Evolutionary conservation across 2,113 vertebrate genomes (phyloP), one percentile per base, ranked within the genome.

Genomic region (Spea multiplicata): DNA sequence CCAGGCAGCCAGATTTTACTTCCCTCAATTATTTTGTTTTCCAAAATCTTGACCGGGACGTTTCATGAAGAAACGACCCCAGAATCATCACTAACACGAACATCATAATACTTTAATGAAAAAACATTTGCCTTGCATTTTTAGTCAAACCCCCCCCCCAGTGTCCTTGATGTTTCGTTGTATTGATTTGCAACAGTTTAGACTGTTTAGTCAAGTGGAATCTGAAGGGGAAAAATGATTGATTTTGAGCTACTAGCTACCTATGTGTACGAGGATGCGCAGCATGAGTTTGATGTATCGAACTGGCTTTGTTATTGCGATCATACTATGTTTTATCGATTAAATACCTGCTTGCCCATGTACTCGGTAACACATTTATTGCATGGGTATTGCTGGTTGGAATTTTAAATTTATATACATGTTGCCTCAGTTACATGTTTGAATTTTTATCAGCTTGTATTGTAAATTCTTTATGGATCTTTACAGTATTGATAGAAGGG

Each of bases 161-260:
- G 67, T 80, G 55, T 3, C 5, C 61, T 86, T 83, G n/a, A 55
- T 76, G 70, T 84, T 16, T 78, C 44, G 62, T 85, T 71, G 45
- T 16, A 44, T 46, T 76, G 80, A 79, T 71, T 84, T 82, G 81
- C 75, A 8, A 0, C 0, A 78, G n/a, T 82, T 83, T 16, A 4
- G 53, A 82, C 70, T 62, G 66, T 13, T 3, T 9, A 86, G 81
- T 68, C 65, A 75, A 46, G 64, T 50, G 48, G 76, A 1, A 3
- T 82, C 48, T 49, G 5, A 47, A 85, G 80, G 44, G 0, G 0
- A 67, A 52, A 6, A 6, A 71, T 82, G 81, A 76, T 57, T 82
- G 70, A 75, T 75, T 50, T 66, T 12, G 53, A 65, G 55, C 14
- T 69, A 46, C 48, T 69, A 44, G 73, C 30, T 61, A 14, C 79